A percentile compares a stretch with the other conserved stretches of the same genome.
Evolutionary conservation across 2,113 vertebrate genomes (phyloP).

Genomic region (Tricholaema leucomelas): DNA sequence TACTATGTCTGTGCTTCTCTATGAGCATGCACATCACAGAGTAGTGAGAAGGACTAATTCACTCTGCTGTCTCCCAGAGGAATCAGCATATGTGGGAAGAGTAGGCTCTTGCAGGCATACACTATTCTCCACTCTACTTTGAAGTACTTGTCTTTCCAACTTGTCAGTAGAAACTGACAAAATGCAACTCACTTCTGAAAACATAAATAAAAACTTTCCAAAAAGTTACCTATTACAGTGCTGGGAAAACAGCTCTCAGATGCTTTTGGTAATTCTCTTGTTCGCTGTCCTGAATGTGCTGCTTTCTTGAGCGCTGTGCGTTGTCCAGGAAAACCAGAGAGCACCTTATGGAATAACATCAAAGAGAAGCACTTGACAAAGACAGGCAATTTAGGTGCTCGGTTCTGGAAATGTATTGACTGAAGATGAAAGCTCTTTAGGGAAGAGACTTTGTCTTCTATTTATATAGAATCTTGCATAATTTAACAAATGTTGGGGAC

Average conservation of each 20-base stretch:
- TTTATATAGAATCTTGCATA: constrained; percentile 67
- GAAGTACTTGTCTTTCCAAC: constrained; percentile 21
- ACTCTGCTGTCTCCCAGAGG: neutral
- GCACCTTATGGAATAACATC: constrained; percentile 61
- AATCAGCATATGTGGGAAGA: constrained; percentile 2
- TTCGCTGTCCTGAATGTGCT: neutral
- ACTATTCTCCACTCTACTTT: constrained; percentile 15
- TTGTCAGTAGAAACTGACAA: constrained; percentile 47
- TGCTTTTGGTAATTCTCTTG: constrained; percentile 15
- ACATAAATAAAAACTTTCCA: constrained; percentile 32
- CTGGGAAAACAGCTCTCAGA: neutral
- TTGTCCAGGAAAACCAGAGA: constrained; percentile 59
- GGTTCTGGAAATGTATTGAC: constrained; percentile 63
- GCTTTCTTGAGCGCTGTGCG: constrained; percentile 8
- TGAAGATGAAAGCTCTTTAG: constrained; percentile 69
- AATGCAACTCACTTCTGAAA: neutral
- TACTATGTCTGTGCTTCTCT: neutral
- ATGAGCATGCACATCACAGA: neutral
- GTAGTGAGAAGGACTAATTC: neutral
- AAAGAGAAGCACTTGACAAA: constrained; percentile 56
- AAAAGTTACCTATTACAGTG: constrained; percentile 7
- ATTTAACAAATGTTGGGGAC: constrained; percentile 70
- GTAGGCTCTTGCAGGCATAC: constrained; percentile 1
- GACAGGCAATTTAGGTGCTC: constrained; percentile 66
- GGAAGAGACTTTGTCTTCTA: constrained; percentile 67